Conservation (phyloP, 2,888 invertebrate genomes). For the Caenorhabditis imperialis region DNA sequence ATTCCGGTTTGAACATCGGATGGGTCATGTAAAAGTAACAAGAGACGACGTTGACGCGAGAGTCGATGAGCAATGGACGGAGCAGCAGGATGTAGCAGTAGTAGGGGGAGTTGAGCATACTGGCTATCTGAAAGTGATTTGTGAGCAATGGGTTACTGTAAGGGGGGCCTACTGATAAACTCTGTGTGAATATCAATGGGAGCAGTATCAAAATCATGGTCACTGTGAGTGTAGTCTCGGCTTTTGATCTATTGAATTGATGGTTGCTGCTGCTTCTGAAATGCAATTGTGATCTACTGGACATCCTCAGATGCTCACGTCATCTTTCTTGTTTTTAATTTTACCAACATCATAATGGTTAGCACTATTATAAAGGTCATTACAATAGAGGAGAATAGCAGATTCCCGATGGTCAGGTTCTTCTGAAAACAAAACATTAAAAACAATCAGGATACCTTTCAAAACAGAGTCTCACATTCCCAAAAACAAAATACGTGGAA, state of each 20-base stretch:
- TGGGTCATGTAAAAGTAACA: constrained; percentile 40
- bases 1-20: constrained; percentile 28
- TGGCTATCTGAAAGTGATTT: no score
- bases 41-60: constrained; percentile 35
- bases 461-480: constrained; percentile 34
- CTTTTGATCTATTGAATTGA: constrained; percentile 28
- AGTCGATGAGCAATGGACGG: constrained; percentile 20
- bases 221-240: constrained; percentile 29
- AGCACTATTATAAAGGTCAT: no score
- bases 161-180: no score
- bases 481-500: not conserved
- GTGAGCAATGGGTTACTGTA: no score
- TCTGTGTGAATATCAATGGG: constrained; percentile 23
- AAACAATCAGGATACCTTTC: no score
- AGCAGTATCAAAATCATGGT: constrained; percentile 40
- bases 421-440: no score
- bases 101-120: constrained; percentile 12
- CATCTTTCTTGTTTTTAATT: constrained; percentile 25
- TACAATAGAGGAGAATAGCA: no score
- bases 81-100: constrained; percentile 29
- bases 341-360: constrained; percentile 45
- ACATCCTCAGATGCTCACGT: not conserved
- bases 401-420: no score
- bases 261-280: constrained; percentile 28
- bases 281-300: not conserved